phyloP scores from a whole-genome alignment of 2,888 invertebrate species.

The Lithophane semibrunnea region DNA sequence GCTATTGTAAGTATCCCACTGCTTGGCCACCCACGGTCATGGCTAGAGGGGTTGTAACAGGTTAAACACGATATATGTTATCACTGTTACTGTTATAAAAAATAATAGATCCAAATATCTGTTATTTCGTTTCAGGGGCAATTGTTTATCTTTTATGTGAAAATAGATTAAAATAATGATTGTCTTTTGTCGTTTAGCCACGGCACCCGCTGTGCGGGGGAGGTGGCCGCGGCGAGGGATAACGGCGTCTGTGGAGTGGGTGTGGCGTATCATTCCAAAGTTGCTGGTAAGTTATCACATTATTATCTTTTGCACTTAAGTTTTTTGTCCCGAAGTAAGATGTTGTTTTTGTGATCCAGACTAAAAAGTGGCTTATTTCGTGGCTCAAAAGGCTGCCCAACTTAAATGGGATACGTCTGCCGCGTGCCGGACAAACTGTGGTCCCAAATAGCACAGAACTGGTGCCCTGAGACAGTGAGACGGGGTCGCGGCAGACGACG shows the following conservation, averaged over 20 bases:
- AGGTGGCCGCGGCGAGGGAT: slow-evolving; percentile 99
- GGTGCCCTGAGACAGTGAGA: too few relatives aligned
- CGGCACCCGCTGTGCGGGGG: slow-evolving; percentile 99
- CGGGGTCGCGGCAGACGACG: too few relatives aligned
- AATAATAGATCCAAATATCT: too few relatives aligned
- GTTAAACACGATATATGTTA: too few relatives aligned
- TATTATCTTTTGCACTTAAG: background rate
- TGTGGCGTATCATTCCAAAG: slow-evolving; percentile 99
- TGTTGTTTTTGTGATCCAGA: background rate
- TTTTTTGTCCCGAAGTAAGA: background rate
- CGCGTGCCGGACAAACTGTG: too few relatives aligned
- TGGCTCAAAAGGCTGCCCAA: too few relatives aligned
- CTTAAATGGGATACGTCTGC: too few relatives aligned
- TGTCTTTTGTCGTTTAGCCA: slow-evolving; percentile 91
- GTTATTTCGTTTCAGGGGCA: background rate
- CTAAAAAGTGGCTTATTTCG: background rate
- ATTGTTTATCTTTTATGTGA: background rate
- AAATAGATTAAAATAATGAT: background rate
- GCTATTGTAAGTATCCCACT: too few relatives aligned
- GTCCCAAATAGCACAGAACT: too few relatives aligned
- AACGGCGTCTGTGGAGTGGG: slow-evolving; percentile 99
- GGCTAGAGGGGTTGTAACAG: too few relatives aligned
- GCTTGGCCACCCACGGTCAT: too few relatives aligned
- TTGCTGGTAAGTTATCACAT: slow-evolving; percentile 93
- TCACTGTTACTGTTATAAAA: too few relatives aligned